A percentile compares a stretch with the other conserved stretches of the same genome.
Evolutionary conservation across 1,140 invertebrate genomes (phyloP).

Genomic region (Hermetia illucens): DNA sequence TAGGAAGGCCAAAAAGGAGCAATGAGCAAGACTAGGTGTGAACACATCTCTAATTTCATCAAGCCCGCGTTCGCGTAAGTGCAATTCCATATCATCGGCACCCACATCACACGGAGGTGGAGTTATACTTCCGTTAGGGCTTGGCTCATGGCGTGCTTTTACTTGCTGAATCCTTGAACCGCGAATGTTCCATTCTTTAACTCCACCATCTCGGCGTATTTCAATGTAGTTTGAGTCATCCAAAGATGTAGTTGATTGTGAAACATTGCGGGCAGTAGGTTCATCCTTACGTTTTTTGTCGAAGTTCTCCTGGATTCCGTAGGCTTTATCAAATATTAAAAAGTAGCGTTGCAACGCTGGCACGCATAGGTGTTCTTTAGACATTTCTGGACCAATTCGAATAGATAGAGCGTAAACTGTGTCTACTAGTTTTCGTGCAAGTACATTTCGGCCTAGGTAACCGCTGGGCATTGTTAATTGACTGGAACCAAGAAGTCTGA

Average conservation of each 20-base stretch:
- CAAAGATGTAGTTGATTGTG: conserved; percentile 6
- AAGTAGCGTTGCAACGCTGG: conserved; percentile 63
- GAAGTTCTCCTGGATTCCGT: conserved; percentile 31
- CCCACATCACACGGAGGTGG: no score
- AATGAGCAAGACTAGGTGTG: conserved; percentile 66
- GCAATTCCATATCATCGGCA: conserved; percentile 9
- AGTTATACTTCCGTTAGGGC: no score
- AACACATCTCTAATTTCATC: conserved; percentile 72
- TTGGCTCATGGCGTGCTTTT: no score
- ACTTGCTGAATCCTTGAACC: conserved; percentile 34
- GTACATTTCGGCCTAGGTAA: conserved; percentile 47
- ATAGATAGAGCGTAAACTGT: conserved; percentile 63
- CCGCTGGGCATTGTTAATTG: conserved; percentile 68
- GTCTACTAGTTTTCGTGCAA: conserved; percentile 69
- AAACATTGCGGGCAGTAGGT: neutral
- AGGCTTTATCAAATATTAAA: conserved; percentile 71
- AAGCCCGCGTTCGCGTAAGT: conserved; percentile 35
- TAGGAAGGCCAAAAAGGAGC: conserved; percentile 66
- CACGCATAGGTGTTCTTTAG: conserved; percentile 58
- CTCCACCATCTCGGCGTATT: conserved; percentile 37
- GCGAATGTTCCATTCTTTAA: conserved; percentile 37
- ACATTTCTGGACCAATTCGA: conserved; percentile 72
- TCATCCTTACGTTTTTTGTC: conserved; percentile 7
- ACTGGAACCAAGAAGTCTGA: conserved; percentile 56
- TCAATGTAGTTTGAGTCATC: conserved; percentile 33